phyloP scores from a whole-genome alignment of 1,140 invertebrate species.

The Lepidurus couesii region DNA sequence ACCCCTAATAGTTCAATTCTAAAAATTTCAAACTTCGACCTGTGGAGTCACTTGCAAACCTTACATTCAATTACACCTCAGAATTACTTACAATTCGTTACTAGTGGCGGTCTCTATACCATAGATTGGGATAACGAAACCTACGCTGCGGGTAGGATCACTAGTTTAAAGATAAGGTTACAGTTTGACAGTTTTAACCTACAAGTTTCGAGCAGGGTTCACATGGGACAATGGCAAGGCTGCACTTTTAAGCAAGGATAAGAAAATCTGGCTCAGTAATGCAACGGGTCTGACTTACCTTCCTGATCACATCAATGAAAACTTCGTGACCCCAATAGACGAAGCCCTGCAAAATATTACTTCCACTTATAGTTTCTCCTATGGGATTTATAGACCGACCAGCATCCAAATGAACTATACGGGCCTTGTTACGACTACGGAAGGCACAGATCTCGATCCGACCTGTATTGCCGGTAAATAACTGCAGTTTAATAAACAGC shows the following conservation, averaged over 20 bases:
- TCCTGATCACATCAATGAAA: not conserved
- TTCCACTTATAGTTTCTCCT: not conserved
- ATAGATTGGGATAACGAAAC: not conserved
- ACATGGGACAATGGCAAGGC: not conserved
- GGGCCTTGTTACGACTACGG: not conserved
- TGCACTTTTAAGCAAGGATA: not conserved
- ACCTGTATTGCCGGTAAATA: not conserved
- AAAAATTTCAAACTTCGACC: not conserved
- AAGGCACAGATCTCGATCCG: not conserved
- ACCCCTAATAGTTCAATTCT: not conserved
- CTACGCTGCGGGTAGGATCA: not conserved
- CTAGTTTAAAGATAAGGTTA: not conserved
- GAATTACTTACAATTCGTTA: not conserved
- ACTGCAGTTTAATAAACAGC: no score
- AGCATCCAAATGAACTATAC: not conserved
- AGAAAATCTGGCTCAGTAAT: not conserved
- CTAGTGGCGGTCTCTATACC: not conserved
- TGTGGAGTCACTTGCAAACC: not conserved
- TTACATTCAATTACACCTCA: not conserved
- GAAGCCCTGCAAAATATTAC: not conserved
- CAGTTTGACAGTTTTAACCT: no score
- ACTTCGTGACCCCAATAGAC: not conserved
- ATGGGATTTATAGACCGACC: not conserved
- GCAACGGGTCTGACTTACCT: not conserved
- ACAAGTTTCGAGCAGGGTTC: not conserved